These are phyloP conservation scores for Adrianichthys oophorus DNA, from an alignment of 2,797 vertebrate genomes.

Conservation along the genomic window DNA sequence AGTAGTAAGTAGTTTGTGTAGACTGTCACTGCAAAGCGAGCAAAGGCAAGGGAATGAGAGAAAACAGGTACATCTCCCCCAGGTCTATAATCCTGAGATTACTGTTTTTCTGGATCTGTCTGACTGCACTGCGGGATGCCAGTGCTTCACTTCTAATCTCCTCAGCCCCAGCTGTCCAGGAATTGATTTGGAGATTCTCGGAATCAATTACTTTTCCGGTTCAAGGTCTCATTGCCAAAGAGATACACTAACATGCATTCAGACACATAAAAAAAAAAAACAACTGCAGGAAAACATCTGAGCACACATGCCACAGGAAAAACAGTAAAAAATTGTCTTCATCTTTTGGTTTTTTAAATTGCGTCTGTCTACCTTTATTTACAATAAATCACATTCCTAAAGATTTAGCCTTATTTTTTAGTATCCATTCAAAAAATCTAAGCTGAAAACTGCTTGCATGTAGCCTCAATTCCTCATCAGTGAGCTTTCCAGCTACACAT, in stretches of 20 bases:
- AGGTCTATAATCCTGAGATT: slow-evolving; percentile 85
- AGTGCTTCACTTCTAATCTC: slow-evolving; percentile 83
- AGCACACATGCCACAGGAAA: not conserved
- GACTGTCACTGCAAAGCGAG: slow-evolving; percentile 71
- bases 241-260: slow-evolving; percentile 63
- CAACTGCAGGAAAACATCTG: slow-evolving; percentile 28
- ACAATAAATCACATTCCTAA: not conserved
- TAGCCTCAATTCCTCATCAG: slow-evolving; percentile 33
- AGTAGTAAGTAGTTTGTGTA: slow-evolving; percentile 69
- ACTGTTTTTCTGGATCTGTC: slow-evolving; percentile 79
- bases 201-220: slow-evolving; percentile 84
- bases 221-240: slow-evolving; percentile 78
- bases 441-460: not conserved
- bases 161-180: slow-evolving; percentile 80
- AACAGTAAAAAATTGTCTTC: too few relatives aligned
- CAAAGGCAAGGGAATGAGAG: slow-evolving; percentile 75
- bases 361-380: slow-evolving; percentile 25
- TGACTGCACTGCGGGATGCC: slow-evolving; percentile 73
- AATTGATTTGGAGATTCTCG: slow-evolving; percentile 87
- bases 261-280: slow-evolving; percentile 19
- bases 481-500: slow-evolving; percentile 27
- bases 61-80: slow-evolving; percentile 82
- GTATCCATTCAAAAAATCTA: not conserved
- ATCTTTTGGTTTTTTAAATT: not conserved
- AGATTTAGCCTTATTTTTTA: not conserved